Percentiles rank a stretch among this genome's conserved stretches.
These are phyloP conservation scores for Solea senegalensis DNA, from an alignment of 2,113 vertebrate species.

Conservation along the genomic window DNA sequence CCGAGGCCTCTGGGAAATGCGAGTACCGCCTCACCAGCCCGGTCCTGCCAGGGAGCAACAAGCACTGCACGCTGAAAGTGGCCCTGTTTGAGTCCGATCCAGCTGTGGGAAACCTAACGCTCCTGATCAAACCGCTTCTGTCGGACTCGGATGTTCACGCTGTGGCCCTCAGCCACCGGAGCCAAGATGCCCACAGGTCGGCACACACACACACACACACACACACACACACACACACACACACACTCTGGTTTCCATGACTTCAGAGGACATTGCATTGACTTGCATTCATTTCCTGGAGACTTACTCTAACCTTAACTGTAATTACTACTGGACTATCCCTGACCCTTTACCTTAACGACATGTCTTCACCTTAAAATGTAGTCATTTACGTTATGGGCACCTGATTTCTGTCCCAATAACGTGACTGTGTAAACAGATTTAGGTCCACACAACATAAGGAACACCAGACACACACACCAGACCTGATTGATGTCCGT, in stretches of 20 bases:
- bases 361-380: too few species aligned
- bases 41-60: slow-evolving; percentile 57
- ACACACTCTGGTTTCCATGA: too few species aligned
- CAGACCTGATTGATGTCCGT: not conserved
- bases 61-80: slow-evolving; percentile 70
- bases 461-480: too few species aligned
- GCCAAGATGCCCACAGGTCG: slow-evolving; percentile 63
- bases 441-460: too few species aligned
- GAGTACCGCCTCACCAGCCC: slow-evolving; percentile 78
- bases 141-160: slow-evolving; percentile 41
- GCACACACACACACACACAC: slow-evolving; percentile 21
- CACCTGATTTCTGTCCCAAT: too few species aligned
- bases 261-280: too few species aligned
- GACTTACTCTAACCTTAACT: too few species aligned
- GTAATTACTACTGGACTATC: too few species aligned
- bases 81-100: slow-evolving; percentile 70
- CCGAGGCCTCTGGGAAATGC: slow-evolving; percentile 64
- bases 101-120: slow-evolving; percentile 68
- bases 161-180: slow-evolving; percentile 36
- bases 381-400: too few species aligned
- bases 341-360: too few species aligned
- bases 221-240: slow-evolving; percentile 1
- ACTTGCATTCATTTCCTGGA: too few species aligned
- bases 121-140: slow-evolving; percentile 65
- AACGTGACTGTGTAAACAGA: too few species aligned